Conservation (phyloP, 2,797 vertebrate species). For the Girardinus metallicus region DNA sequence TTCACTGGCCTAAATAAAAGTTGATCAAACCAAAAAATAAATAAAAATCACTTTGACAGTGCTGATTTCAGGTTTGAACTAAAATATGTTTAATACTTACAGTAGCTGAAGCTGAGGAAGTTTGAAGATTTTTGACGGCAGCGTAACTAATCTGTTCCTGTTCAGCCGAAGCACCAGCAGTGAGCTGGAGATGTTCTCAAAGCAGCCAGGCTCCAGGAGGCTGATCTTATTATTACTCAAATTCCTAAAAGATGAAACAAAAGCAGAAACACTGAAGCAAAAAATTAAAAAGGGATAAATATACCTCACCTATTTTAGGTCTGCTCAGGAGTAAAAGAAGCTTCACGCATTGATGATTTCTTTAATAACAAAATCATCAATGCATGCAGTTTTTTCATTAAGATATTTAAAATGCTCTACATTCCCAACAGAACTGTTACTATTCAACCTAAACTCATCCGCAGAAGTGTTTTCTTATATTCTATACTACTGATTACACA, state of each 20-base stretch:
- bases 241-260: conserved; percentile 80
- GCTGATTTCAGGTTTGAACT: background rate
- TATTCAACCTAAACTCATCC: background rate
- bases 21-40: background rate
- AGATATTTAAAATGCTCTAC: background rate
- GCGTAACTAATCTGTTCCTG: conserved; percentile 89
- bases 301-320: background rate
- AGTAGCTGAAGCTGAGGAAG: conserved; percentile 92
- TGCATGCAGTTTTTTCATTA: background rate
- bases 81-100: conserved; percentile 80
- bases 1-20: background rate
- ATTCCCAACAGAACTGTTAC: background rate
- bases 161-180: conserved; percentile 94
- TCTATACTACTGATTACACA: background rate
- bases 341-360: background rate
- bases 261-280: conserved; percentile 24
- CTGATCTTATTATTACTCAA: conserved; percentile 97
- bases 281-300: conserved; percentile 3
- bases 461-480: background rate
- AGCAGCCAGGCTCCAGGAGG: conserved; percentile 90
- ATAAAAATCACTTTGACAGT: background rate
- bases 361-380: background rate
- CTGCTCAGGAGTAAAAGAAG: background rate
- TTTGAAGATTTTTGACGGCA: conserved; percentile 93
- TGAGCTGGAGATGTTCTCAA: conserved; percentile 94